These are phyloP conservation scores for Lymantria monacha DNA, from an alignment of 2,888 invertebrate genomes.

Conservation along the genomic window DNA sequence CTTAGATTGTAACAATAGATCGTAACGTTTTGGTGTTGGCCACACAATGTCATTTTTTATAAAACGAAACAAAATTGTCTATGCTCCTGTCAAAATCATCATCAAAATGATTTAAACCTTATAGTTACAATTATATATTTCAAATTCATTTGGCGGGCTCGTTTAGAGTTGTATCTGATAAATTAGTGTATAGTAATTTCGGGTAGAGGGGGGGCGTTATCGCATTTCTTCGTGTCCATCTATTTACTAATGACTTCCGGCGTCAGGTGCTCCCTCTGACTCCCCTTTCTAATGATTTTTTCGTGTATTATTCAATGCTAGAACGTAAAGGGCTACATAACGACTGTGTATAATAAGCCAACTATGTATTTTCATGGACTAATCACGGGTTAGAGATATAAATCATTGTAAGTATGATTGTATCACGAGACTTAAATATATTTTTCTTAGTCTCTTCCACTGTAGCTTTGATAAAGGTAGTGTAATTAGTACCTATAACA, in stretches of 20 bases:
- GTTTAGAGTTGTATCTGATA: slow-evolving; percentile 15
- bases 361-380: background rate
- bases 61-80: slow-evolving; percentile 39
- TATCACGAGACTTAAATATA: background rate
- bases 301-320: slow-evolving; percentile 34
- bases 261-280: slow-evolving; percentile 70
- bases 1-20: slow-evolving; percentile 70
- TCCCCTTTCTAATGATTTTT: slow-evolving; percentile 58
- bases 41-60: slow-evolving; percentile 69
- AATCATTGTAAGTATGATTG: background rate
- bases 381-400: background rate
- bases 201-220: slow-evolving; percentile 73
- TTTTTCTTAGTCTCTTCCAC: no score
- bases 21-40: slow-evolving; percentile 64
- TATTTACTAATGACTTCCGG: slow-evolving; percentile 82
- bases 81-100: slow-evolving; percentile 19
- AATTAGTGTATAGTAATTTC: slow-evolving; percentile 56
- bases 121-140: slow-evolving; percentile 2
- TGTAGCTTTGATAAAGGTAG: no score
- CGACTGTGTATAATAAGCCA: background rate
- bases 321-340: slow-evolving; percentile 28
- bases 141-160: slow-evolving; percentile 1
- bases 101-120: slow-evolving; percentile 15
- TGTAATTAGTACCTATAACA: no score
- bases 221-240: slow-evolving; percentile 69